Conservation (phyloP, 2,888 invertebrate species). For the Alentia gelatinosa region DNA sequence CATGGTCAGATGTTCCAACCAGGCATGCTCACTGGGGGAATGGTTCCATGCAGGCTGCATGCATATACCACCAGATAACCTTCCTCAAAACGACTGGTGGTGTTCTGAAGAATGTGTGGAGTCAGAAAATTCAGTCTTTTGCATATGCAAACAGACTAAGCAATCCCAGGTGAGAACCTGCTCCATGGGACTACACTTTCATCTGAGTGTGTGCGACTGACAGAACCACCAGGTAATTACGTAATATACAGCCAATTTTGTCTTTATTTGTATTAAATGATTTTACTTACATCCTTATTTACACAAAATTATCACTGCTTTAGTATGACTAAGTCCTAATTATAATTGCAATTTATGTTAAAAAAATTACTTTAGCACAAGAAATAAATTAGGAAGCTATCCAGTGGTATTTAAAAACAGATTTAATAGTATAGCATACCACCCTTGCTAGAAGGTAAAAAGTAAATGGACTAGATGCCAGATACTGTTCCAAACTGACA, state of each 20-base stretch:
- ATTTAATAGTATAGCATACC: not conserved
- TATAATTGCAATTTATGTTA: not conserved
- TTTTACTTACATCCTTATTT: not conserved
- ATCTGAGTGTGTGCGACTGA: not conserved
- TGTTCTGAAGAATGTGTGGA: not conserved
- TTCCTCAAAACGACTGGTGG: not conserved
- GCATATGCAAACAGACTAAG: not conserved
- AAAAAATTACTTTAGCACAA: not conserved
- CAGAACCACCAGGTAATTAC: not conserved
- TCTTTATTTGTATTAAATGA: not conserved
- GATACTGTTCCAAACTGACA: not conserved
- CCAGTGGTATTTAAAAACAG: not conserved
- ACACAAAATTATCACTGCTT: not conserved
- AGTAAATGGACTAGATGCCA: not conserved
- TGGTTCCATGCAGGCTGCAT: constrained; percentile 36
- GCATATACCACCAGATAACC: not conserved
- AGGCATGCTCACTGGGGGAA: not conserved
- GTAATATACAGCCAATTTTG: not conserved
- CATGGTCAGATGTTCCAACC: not conserved
- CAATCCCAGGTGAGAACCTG: not conserved
- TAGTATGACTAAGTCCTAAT: not conserved
- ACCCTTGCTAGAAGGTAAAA: not conserved
- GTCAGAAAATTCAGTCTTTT: not conserved
- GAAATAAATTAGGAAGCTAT: not conserved
- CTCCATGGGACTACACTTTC: not conserved